Conservation (phyloP, 2,113 vertebrate species). For the Percopsis transmontana region DNA sequence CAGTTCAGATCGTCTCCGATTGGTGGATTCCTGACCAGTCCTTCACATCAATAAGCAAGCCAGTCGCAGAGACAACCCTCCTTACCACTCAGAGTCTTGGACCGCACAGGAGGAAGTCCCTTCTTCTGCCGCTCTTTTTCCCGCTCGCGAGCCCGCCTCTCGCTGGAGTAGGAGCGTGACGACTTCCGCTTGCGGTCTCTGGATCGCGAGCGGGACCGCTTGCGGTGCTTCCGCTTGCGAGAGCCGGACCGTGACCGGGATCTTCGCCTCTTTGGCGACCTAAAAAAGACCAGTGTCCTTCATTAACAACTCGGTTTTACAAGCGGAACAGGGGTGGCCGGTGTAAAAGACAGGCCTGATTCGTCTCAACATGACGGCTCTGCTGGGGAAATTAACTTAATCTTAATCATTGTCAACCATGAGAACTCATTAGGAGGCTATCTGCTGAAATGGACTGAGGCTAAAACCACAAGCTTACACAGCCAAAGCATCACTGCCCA, state of each 20-base stretch:
- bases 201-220: constrained; percentile 92
- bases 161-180: constrained; percentile 94
- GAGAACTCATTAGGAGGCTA: background rate
- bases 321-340: background rate
- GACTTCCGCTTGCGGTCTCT: constrained; percentile 95
- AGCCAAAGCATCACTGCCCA: background rate
- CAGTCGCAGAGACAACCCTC: background rate
- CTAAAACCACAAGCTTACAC: background rate
- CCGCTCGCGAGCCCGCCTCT: constrained; percentile 89
- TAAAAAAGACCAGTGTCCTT: constrained; percentile 42
- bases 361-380: no score
- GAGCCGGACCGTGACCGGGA: constrained; percentile 95
- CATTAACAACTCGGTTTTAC: no score
- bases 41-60: background rate
- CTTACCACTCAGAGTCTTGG: constrained; percentile 92
- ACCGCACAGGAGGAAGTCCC: constrained; percentile 91
- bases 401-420: background rate
- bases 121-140: constrained; percentile 98
- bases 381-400: background rate
- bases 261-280: constrained; percentile 93
- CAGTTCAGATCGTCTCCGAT: background rate
- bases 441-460: background rate
- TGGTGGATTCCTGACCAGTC: background rate
- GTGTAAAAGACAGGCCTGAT: constrained; percentile 1
- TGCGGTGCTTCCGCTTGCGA: constrained; percentile 95